Evolutionary conservation across 1,140 invertebrate genomes (phyloP), one percentile per base, ranked within the genome.

Genomic region (Magallana gigas): DNA sequence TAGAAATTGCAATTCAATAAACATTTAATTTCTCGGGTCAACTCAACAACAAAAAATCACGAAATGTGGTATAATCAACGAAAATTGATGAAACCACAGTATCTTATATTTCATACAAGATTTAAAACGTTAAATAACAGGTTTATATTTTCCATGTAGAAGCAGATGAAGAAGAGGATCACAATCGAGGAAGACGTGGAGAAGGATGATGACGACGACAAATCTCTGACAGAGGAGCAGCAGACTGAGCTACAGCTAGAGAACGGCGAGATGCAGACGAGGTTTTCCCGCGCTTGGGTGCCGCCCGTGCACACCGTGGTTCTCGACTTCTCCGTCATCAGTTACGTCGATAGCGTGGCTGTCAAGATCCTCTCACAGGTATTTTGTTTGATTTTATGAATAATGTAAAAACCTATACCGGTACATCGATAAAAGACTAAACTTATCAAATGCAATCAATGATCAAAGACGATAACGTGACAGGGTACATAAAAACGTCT

Each of bases 321-420:
- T 4, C 87, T 93, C 18, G 93, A 93, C 48, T 89, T 91, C 36
- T 93, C 93, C 9, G 91, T 92, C 2, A 91, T 93, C 57, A 92
- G 93, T 85, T 93, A 93, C 87, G 84, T 93, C 5, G 93, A 93
- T 82, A 91, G 91, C 8, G 92, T 93, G 12, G 91, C 92, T 1
- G 91, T 93, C 6, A 90, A 91, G 88, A 87, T 91, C 12, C 88
- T 93, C 14, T 90, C 90, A 84, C 90, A 91, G 89, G 93, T 93
- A 90, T 16, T 36, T 80, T 29, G 18, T 48, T 48, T 48, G 36
- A 48, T 48, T 48, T 48, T 1, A 48, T 48, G 36, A 48, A 48
- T 48, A 1, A 48, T 48, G 36, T 48, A 48, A 48, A 48, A 48
- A 48, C 36, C 36, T 48, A 48, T 48, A 48, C 36, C 0, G 36